Evolutionary conservation across 2,113 vertebrate genomes (phyloP).

Genomic region (Riparia riparia): DNA sequence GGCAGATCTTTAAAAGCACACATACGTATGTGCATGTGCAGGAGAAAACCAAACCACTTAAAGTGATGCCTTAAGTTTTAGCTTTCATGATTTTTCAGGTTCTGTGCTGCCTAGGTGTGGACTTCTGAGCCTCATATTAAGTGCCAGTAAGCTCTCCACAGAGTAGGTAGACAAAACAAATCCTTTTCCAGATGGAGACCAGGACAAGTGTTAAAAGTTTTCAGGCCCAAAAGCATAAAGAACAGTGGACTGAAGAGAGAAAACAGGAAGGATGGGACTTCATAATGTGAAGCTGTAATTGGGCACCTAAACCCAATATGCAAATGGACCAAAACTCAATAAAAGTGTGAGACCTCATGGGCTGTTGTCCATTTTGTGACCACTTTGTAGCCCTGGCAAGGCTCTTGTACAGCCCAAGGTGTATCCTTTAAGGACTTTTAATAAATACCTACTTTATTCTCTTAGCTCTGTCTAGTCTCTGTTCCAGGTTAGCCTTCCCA

Average conservation of each 20-base stretch:
- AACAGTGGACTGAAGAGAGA: not conserved
- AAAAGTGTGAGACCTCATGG: not conserved
- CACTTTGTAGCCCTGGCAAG: not conserved
- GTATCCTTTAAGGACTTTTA: not conserved
- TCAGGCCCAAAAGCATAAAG: not conserved
- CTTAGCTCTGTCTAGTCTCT: not conserved
- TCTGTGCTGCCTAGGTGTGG: not conserved
- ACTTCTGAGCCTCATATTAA: not conserved
- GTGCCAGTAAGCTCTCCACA: not conserved
- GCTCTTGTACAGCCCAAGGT: not conserved
- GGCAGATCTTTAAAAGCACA: not conserved
- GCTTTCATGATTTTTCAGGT: not conserved
- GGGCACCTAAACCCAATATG: not conserved
- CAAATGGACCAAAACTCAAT: not conserved
- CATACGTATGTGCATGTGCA: too few relatives aligned
- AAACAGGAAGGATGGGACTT: not conserved
- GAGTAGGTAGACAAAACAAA: not conserved
- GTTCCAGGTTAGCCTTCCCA: not conserved
- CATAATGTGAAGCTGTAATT: not conserved
- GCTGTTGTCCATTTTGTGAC: not conserved
- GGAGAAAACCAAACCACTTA: not conserved
- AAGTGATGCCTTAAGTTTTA: not conserved
- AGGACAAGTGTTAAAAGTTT: not conserved
- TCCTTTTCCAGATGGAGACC: not conserved
- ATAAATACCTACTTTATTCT: not conserved